A percentile compares a stretch with the other conserved stretches of the same genome.
Evolutionary conservation across 2,113 vertebrate genomes (phyloP).

Genomic region (Oncorhynchus tshawytscha): DNA sequence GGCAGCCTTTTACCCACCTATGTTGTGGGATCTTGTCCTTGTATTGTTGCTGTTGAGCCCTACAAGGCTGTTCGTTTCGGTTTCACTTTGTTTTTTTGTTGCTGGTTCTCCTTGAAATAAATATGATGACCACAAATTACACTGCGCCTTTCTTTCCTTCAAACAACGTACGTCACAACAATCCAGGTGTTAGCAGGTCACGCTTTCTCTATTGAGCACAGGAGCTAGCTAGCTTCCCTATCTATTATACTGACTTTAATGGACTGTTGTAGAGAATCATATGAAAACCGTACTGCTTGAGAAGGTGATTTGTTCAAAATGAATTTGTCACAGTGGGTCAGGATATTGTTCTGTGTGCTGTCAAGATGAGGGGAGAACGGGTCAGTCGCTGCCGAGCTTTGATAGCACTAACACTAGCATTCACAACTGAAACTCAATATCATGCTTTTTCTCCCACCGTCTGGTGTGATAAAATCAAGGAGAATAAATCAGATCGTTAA

Average conservation of each 20-base stretch:
- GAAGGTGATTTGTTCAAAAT: conserved; percentile 64
- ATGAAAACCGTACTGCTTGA: conserved; percentile 57
- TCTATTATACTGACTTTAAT: conserved; percentile 64
- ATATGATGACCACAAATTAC: too few species aligned
- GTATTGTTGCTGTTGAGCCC: too few species aligned
- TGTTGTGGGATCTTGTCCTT: too few species aligned
- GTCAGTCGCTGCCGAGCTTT: conserved; percentile 35
- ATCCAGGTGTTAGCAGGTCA: background rate
- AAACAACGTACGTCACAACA: background rate
- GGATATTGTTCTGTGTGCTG: conserved; percentile 40
- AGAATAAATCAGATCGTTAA: conserved; percentile 26
- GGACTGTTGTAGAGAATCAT: conserved; percentile 68
- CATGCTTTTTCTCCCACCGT: conserved; percentile 31
- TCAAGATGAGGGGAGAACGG: conserved; percentile 59
- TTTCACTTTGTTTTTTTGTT: too few species aligned
- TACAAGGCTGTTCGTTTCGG: too few species aligned
- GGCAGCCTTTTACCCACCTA: too few species aligned
- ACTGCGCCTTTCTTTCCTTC: too few species aligned
- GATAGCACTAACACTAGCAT: conserved; percentile 10
- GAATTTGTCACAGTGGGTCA: conserved; percentile 61
- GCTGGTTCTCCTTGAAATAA: too few species aligned
- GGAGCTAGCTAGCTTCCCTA: conserved; percentile 19
- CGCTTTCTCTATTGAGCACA: conserved; percentile 28
- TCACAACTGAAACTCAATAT: conserved; percentile 38
- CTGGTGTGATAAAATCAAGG: conserved; percentile 31